A percentile compares a stretch with the other conserved stretches of the same genome.
Evolutionary conservation across 2,888 invertebrate species (phyloP).

Genomic region (Spodoptera exigua): DNA sequence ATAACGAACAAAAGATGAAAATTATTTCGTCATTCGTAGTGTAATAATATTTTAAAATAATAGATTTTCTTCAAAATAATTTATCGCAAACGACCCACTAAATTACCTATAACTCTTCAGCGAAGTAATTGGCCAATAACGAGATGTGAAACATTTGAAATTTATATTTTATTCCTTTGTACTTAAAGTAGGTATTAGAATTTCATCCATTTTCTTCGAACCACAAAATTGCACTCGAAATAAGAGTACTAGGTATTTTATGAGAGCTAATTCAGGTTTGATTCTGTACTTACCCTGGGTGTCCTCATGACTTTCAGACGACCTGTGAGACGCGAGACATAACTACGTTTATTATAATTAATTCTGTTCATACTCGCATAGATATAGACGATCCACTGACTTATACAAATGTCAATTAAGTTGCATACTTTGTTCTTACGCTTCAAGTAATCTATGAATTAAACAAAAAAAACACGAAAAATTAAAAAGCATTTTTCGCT

Average conservation of each 20-base stretch:
- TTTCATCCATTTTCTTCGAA: conserved; percentile 22
- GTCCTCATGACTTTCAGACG: conserved; percentile 54
- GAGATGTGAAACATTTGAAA: conserved; percentile 23
- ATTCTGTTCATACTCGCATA: conserved; percentile 34
- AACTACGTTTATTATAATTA: conserved; percentile 29
- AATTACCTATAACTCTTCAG: background rate
- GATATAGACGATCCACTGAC: conserved; percentile 8
- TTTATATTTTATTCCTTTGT: conserved; percentile 18
- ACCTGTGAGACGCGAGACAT: conserved; percentile 34
- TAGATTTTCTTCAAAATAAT: background rate
- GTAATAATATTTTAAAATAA: no score
- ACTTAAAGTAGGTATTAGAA: conserved; percentile 22
- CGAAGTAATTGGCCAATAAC: conserved; percentile 5
- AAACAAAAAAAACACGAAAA: conserved; percentile 18
- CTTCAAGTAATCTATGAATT: conserved; percentile 18
- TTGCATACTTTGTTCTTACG: conserved; percentile 30
- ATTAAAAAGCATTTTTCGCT: conserved; percentile 1
- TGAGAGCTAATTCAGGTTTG: conserved; percentile 22
- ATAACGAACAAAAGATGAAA: background rate
- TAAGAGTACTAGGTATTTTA: conserved; percentile 25
- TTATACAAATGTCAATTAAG: conserved; percentile 38
- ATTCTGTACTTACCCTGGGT: conserved; percentile 29
- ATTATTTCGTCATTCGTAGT: background rate
- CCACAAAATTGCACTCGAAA: conserved; percentile 23
- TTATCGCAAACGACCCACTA: background rate